Base-by-base conservation (phyloP, 92 coral and sea anemone genomes). In the Montipora capitata region DNA sequence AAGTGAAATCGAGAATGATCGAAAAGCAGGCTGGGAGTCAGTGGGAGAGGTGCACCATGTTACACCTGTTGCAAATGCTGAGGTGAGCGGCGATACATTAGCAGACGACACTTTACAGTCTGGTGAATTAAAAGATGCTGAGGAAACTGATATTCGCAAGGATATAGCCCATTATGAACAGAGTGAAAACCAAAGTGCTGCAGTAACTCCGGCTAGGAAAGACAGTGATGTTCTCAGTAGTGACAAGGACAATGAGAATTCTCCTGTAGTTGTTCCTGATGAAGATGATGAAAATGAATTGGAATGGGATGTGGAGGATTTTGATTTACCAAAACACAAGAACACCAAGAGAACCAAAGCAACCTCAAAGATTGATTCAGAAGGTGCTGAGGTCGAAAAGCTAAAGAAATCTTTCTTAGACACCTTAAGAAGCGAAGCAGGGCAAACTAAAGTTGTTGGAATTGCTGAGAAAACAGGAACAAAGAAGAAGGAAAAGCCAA, bases 251-350 rank as follows among this genome's bases (percentile, higher is more conserved):
- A 72, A 80, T 62, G 61, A 3, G 11, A 80, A 72, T 4, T 73
- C 80, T 5, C 72, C 70, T 40, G 72, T 72, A n/a, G 58, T 72
- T 83, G 80, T 72, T 58, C 72, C 80, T 16, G 67, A 54, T 16
- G 67, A 54, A 7, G 87, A 83, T 10, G 87, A 83, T 15, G 87
- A 83, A 12, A 83, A 83, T 27, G 87, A 83, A 42, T 38, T 83
- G 8, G 87, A 83, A 58, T 83, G 87, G 87, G 87, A 83, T 35
- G 87, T 83, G 69, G 87, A 83, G 63, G 87, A 83, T 73, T 83
- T 83, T 72, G 87, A 83, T 58, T 12, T 83, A 13, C 87, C 87
- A 5, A 44, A 74, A 61, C 79, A 17, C 9, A 61, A 72, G 16
- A 71, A 41, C 39, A 38, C 56, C 7, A 83, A 63, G 68, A 16